Percentiles rank a stretch among this genome's conserved stretches.
These are phyloP conservation scores for Hyperoodon ampullatus DNA, from an alignment of 2,113 vertebrate species.

Conservation along the genomic window DNA sequence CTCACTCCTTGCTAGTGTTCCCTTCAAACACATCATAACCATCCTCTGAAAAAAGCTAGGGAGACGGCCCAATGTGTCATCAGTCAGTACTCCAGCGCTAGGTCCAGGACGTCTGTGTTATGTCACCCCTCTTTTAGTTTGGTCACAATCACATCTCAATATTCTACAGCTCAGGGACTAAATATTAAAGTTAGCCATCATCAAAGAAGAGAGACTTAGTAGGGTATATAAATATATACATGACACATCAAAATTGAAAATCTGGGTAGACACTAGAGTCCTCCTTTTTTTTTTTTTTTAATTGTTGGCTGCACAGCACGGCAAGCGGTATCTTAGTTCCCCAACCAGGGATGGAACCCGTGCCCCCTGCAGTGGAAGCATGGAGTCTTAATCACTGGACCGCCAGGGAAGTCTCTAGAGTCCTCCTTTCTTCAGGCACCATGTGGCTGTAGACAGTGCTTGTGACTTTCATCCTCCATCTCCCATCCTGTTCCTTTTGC, in stretches of 20 bases:
- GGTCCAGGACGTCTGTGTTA: background rate
- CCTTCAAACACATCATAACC: background rate
- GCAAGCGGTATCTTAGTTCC: no score
- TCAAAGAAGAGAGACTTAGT: background rate
- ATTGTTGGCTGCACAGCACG: accelerated
- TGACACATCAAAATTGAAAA: background rate
- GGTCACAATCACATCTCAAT: background rate
- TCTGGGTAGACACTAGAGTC: no score
- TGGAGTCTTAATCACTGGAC: no score
- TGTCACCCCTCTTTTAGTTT: background rate
- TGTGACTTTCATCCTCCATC: background rate
- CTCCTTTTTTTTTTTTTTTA: no score
- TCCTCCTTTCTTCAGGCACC: background rate
- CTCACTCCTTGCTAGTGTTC: background rate
- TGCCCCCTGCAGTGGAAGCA: no score
- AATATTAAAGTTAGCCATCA: background rate
- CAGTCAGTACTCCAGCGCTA: background rate
- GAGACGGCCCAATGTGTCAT: background rate
- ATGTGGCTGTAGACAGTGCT: background rate
- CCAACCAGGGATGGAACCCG: no score
- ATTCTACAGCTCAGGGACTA: background rate
- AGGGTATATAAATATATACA: background rate
- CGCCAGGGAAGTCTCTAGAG: background rate
- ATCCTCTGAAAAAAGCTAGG: no score
- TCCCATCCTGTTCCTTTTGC: background rate